These are phyloP conservation scores for Tricholauxania praeusta DNA, from an alignment of 2,888 invertebrate genomes.

Conservation along the genomic window DNA sequence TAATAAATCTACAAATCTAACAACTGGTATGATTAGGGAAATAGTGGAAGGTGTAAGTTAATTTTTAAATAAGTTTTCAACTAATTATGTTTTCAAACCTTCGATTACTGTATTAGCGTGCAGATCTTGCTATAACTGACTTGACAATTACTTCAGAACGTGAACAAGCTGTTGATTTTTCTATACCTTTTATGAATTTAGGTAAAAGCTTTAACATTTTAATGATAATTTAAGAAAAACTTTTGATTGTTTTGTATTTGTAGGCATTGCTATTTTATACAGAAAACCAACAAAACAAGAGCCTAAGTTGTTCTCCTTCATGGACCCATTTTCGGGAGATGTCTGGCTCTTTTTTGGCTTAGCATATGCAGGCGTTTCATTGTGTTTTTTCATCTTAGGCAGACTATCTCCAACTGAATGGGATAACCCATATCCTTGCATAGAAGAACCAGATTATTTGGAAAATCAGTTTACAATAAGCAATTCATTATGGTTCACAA, in stretches of 20 bases:
- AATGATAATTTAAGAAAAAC: background rate
- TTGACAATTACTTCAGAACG: slow-evolving; percentile 89
- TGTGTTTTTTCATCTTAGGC: slow-evolving; percentile 81
- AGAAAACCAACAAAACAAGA: slow-evolving; percentile 86
- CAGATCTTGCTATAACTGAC: slow-evolving; percentile 92
- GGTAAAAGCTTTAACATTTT: slow-evolving; percentile 66
- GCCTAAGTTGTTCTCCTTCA: slow-evolving; percentile 90
- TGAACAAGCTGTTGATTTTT: slow-evolving; percentile 91
- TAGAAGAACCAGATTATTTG: slow-evolving; percentile 84
- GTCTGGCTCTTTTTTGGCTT: slow-evolving; percentile 89
- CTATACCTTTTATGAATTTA: slow-evolving; percentile 95
- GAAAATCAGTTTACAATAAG: slow-evolving; percentile 86
- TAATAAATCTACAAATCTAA: slow-evolving; percentile 74
- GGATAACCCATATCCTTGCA: slow-evolving; percentile 88
- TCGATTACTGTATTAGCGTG: slow-evolving; percentile 73
- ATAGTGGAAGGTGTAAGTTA: slow-evolving; percentile 74
- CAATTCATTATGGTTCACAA: slow-evolving; percentile 90
- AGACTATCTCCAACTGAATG: slow-evolving; percentile 88
- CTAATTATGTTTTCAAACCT: background rate
- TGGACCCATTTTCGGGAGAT: slow-evolving; percentile 87
- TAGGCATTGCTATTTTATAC: slow-evolving; percentile 89
- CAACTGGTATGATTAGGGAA: slow-evolving; percentile 91
- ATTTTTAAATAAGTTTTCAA: background rate
- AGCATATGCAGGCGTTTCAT: slow-evolving; percentile 81
- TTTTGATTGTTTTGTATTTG: background rate